Percentiles rank a stretch among this genome's conserved stretches.
Evolutionary conservation across 2,797 vertebrate species (phyloP).

Genomic region (Huso huso): DNA sequence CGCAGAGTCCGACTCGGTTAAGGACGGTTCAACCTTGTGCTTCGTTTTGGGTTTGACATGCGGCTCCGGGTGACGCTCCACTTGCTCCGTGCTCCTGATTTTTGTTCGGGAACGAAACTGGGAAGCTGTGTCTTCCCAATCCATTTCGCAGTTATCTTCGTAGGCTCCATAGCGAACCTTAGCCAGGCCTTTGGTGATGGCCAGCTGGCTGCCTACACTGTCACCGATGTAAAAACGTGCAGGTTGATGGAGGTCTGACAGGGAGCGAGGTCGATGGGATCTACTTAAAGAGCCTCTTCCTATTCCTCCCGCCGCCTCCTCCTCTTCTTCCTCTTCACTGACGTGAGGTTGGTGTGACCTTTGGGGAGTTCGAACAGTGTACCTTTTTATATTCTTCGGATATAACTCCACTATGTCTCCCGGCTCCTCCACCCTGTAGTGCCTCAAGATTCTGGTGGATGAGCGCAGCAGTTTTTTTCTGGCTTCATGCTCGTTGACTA

Average conservation of each 20-base stretch:
- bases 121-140: slow-evolving; percentile 40
- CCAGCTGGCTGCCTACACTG: slow-evolving; percentile 41
- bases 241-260: slow-evolving; percentile 64
- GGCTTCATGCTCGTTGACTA: slow-evolving; percentile 71
- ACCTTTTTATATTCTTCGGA: slow-evolving; percentile 58
- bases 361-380: slow-evolving; percentile 38
- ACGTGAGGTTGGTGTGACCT: slow-evolving; percentile 57
- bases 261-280: slow-evolving; percentile 53
- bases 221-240: slow-evolving; percentile 70
- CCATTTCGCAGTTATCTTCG: slow-evolving; percentile 42
- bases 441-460: slow-evolving; percentile 61
- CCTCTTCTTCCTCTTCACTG: slow-evolving; percentile 71
- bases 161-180: slow-evolving; percentile 42
- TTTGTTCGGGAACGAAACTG: slow-evolving; percentile 45
- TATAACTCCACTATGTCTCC: slow-evolving; percentile 65
- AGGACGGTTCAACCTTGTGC: slow-evolving; percentile 55
- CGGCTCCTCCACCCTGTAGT: slow-evolving; percentile 57
- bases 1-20: slow-evolving; percentile 79
- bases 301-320: slow-evolving; percentile 37
- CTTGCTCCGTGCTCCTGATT: slow-evolving; percentile 40
- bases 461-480: slow-evolving; percentile 61
- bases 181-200: slow-evolving; percentile 38
- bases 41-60: slow-evolving; percentile 57
- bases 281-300: slow-evolving; percentile 37
- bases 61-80: slow-evolving; percentile 41